A percentile compares a stretch with the other conserved stretches of the same genome.
phyloP scores from a whole-genome alignment of 2,888 invertebrate species.

The Machimus rusticus region DNA sequence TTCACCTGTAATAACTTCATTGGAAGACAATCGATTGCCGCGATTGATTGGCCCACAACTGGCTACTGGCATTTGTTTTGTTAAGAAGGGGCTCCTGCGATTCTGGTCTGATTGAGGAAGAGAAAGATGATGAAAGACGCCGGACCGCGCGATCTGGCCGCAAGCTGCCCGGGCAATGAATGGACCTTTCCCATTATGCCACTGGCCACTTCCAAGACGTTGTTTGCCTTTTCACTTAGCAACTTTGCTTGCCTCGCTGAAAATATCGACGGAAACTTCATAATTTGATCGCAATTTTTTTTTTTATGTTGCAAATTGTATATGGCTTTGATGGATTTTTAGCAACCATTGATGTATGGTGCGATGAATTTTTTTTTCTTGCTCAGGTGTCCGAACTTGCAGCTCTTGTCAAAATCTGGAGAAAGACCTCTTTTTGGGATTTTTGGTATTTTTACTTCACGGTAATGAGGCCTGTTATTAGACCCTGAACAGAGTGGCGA shows the following conservation, averaged over 20 bases:
- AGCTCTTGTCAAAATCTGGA: background rate
- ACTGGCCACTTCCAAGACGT: background rate
- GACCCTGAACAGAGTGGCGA: background rate
- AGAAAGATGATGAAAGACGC: background rate
- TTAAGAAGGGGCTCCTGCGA: background rate
- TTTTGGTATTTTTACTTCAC: background rate
- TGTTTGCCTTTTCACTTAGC: background rate
- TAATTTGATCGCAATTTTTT: background rate
- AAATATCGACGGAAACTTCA: background rate
- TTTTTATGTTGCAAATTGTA: background rate
- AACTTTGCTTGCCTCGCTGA: background rate
- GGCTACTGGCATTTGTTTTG: constrained; percentile 33
- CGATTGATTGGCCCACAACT: constrained; percentile 33
- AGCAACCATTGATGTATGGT: background rate
- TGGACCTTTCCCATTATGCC: background rate
- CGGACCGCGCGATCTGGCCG: background rate
- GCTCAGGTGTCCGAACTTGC: background rate
- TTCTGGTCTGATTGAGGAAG: background rate
- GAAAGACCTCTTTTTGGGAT: background rate
- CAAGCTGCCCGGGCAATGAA: background rate
- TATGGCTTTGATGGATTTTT: background rate
- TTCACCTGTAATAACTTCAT: constrained; percentile 47
- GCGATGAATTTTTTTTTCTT: background rate
- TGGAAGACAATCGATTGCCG: constrained; percentile 44
- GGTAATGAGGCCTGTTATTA: background rate